Conservation (phyloP, 2,888 invertebrate species). For the Stramonita haemastoma region DNA sequence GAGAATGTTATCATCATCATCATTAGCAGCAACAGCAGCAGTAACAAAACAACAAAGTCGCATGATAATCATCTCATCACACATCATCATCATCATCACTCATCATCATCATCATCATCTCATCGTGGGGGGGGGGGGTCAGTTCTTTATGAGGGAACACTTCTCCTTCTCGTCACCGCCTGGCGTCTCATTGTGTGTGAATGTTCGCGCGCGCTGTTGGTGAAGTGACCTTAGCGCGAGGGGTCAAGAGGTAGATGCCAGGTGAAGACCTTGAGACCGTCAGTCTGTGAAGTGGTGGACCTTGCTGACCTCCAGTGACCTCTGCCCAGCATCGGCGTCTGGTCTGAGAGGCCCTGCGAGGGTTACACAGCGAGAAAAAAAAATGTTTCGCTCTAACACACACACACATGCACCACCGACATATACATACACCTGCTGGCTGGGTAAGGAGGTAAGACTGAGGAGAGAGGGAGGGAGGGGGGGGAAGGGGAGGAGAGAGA, state of each 20-base stretch:
- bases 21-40: too few relatives aligned
- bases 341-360: not conserved
- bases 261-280: constrained; percentile 11
- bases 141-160: too few relatives aligned
- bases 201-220: too few relatives aligned
- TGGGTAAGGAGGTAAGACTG: not conserved
- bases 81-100: too few relatives aligned
- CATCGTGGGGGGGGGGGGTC: too few relatives aligned
- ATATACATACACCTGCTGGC: not conserved
- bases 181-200: too few relatives aligned
- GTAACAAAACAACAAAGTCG: too few relatives aligned
- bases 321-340: not conserved
- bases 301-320: constrained; percentile 8
- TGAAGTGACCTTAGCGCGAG: not conserved
- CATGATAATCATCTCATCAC: too few relatives aligned
- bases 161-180: too few relatives aligned
- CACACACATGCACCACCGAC: not conserved
- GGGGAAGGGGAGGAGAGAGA: not conserved
- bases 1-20: too few relatives aligned
- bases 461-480: constrained; percentile 6
- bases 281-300: not conserved
- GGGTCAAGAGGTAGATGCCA: constrained; percentile 14
- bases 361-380: not conserved
- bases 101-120: too few relatives aligned
- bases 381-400: not conserved